Conservation (phyloP, 2,113 vertebrate genomes). For the Tenrec ecaudatus region DNA sequence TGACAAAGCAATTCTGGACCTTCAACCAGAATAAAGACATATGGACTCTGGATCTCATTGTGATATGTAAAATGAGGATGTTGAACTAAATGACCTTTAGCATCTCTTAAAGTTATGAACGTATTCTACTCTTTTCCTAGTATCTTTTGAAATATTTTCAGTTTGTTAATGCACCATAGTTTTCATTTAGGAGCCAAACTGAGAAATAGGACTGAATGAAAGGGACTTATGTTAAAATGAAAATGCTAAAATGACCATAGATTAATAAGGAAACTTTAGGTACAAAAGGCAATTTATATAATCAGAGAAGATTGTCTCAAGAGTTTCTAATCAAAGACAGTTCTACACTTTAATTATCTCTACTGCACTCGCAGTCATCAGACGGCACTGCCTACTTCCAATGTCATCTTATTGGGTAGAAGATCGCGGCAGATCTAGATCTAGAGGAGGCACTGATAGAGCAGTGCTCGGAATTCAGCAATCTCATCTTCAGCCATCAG, state of each 20-base stretch:
- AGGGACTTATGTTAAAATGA: neutral
- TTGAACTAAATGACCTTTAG: no score
- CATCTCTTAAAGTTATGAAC: neutral
- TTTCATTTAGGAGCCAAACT: neutral
- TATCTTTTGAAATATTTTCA: neutral
- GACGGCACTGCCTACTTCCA: neutral
- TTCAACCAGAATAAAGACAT: neutral
- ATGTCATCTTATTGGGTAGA: slow-evolving; percentile 19
- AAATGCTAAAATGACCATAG: neutral
- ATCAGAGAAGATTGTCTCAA: slow-evolving; percentile 33
- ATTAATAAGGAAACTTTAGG: slow-evolving; percentile 14
- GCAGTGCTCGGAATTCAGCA: slow-evolving; percentile 2
- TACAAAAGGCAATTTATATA: slow-evolving; percentile 39
- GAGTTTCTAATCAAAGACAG: slow-evolving; percentile 37
- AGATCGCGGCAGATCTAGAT: neutral
- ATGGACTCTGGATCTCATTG: neutral
- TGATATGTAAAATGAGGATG: slow-evolving; percentile 17
- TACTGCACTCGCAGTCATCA: neutral
- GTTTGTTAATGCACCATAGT: neutral
- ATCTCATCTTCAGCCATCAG: neutral
- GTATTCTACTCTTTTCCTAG: neutral
- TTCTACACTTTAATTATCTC: slow-evolving; percentile 48
- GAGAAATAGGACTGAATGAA: neutral
- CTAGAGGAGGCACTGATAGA: neutral
- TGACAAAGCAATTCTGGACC: neutral